Conservation (phyloP, 2,888 invertebrate genomes). For the Ophion ellenae region DNA sequence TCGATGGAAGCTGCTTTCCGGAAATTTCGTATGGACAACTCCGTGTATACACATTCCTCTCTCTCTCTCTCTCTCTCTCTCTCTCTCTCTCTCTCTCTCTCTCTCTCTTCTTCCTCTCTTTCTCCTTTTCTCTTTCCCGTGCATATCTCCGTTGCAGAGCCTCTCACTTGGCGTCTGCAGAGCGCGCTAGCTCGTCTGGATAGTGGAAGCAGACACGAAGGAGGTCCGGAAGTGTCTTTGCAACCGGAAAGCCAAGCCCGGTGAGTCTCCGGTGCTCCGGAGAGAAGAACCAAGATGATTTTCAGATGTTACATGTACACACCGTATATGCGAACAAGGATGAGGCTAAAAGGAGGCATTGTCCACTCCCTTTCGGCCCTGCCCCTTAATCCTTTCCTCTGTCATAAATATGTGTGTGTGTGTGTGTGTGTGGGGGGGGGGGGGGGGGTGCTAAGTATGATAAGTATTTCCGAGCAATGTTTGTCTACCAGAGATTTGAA, state of each 20-base stretch:
- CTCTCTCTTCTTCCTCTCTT: slow-evolving; percentile 11
- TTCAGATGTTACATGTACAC: slow-evolving; percentile 4
- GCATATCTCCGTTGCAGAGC: too few species aligned
- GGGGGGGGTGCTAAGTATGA: too few species aligned
- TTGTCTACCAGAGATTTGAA: too few species aligned
- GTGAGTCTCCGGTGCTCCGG: slow-evolving; percentile 45
- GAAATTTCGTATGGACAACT: not conserved
- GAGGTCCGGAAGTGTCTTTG: slow-evolving; percentile 71
- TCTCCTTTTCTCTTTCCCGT: not conserved
- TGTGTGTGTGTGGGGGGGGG: too few species aligned
- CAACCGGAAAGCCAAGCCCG: slow-evolving; percentile 70
- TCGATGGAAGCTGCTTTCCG: not conserved
- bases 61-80: slow-evolving; percentile 12
- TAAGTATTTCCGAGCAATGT: too few species aligned
- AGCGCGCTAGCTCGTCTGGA: slow-evolving; percentile 26
- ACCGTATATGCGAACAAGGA: slow-evolving; percentile 22
- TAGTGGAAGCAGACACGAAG: slow-evolving; percentile 62
- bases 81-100: slow-evolving; percentile 1
- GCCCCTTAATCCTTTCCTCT: slow-evolving; percentile 15
- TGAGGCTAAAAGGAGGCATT: slow-evolving; percentile 37
- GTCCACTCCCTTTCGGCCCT: slow-evolving; percentile 13
- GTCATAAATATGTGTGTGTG: too few species aligned
- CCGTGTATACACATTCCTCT: not conserved
- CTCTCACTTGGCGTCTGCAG: not conserved
- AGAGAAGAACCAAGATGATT: slow-evolving; percentile 40